Percentiles rank a stretch among this genome's conserved stretches.
These are phyloP conservation scores for Taurulus bubalis DNA, from an alignment of 2,113 vertebrate species.

Conservation along the genomic window DNA sequence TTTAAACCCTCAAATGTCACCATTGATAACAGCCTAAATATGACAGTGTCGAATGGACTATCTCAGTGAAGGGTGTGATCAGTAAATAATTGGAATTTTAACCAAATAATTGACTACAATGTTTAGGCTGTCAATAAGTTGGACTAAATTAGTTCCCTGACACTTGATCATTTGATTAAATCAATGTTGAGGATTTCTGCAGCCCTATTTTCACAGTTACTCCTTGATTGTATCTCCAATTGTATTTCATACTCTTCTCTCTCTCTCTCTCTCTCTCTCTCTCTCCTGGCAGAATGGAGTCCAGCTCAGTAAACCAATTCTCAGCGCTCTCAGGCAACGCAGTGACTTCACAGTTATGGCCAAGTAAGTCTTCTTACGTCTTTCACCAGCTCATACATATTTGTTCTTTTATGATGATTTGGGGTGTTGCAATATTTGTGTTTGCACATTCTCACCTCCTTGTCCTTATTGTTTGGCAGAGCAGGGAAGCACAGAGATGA, in stretches of 20 bases:
- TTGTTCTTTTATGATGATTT: conserved; percentile 12
- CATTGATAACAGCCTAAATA: background rate
- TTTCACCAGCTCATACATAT: conserved; percentile 12
- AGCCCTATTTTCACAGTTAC: background rate
- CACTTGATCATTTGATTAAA: background rate
- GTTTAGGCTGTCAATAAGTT: background rate
- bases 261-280: no score
- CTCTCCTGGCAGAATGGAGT: conserved; percentile 87
- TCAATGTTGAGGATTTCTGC: background rate
- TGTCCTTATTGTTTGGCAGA: background rate
- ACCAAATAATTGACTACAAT: background rate
- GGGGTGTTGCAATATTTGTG: conserved; percentile 10
- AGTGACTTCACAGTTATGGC: conserved; percentile 95
- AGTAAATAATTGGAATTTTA: background rate
- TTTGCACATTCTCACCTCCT: background rate
- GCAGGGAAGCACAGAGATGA: background rate
- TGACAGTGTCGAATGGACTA: background rate
- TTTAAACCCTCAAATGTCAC: background rate
- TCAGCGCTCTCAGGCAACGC: conserved; percentile 87
- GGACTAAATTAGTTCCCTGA: background rate
- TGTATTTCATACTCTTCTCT: conserved; percentile 4
- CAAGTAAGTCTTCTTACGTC: conserved; percentile 85
- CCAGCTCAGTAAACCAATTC: conserved; percentile 83
- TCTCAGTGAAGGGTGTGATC: no score
- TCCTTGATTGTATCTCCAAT: background rate